phyloP scores from a whole-genome alignment of 2,888 invertebrate genomes.

The Leucania comma region DNA sequence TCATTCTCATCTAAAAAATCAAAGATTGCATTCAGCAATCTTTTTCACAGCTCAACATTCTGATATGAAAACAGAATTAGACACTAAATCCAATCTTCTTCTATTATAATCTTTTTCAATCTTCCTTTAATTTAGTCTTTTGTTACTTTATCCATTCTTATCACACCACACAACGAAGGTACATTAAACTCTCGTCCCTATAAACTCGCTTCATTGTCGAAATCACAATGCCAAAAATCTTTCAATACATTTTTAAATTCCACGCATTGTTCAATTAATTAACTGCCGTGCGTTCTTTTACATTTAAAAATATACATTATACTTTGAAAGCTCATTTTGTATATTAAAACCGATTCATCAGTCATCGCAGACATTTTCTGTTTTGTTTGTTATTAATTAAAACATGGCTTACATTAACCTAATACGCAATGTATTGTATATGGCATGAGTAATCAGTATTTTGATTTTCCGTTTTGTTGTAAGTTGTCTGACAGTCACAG shows the following conservation, averaged over 20 bases:
- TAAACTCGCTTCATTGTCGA: neutral
- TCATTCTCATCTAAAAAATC: too few species aligned
- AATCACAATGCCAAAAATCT: neutral
- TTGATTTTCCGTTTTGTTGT: conserved; percentile 1
- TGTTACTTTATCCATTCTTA: too few species aligned
- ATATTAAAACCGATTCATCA: conserved; percentile 52
- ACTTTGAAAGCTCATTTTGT: conserved; percentile 13
- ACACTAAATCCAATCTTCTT: too few species aligned
- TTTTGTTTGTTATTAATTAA: conserved; percentile 52
- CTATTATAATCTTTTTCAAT: too few species aligned
- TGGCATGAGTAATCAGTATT: neutral
- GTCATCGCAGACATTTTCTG: conserved; percentile 33
- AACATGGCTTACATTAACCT: conserved; percentile 9
- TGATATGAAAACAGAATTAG: too few species aligned
- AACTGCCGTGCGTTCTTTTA: neutral
- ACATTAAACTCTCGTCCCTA: neutral
- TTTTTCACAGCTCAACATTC: too few species aligned
- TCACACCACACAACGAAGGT: neutral
- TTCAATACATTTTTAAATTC: conserved; percentile 8
- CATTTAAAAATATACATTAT: conserved; percentile 14
- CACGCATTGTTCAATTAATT: conserved; percentile 18
- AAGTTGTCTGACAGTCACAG: too few species aligned
- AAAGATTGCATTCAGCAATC: too few species aligned
- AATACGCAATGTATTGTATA: conserved; percentile 9
- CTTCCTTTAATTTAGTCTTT: too few species aligned